These are phyloP conservation scores for Dendroctonus ponderosae DNA, from an alignment of 1,140 invertebrate genomes.

Conservation along the genomic window DNA sequence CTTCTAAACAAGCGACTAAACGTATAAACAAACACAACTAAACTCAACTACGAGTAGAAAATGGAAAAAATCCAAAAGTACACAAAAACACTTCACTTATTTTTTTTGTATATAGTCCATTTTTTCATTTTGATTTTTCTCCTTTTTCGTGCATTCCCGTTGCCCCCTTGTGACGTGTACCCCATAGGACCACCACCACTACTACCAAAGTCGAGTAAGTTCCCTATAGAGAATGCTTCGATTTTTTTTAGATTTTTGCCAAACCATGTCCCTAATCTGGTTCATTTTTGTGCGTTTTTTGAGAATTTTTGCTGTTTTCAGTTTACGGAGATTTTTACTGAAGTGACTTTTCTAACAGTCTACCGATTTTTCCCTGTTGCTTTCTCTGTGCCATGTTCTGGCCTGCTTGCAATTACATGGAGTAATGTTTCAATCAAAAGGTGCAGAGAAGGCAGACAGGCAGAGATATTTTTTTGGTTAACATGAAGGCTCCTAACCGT, in stretches of 20 bases:
- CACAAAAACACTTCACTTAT: background rate
- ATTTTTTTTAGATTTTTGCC: conserved; percentile 22
- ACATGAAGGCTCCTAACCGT: too few species aligned
- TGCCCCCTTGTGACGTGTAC: conserved; percentile 42
- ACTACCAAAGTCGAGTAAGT: conserved; percentile 52
- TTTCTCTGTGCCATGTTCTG: background rate
- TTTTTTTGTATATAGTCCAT: conserved; percentile 34
- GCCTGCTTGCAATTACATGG: too few species aligned
- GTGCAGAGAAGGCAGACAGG: too few species aligned
- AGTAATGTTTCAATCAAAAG: too few species aligned
- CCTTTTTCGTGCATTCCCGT: conserved; percentile 49
- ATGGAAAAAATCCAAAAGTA: too few species aligned
- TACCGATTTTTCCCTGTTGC: background rate
- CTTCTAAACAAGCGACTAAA: too few species aligned
- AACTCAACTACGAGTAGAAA: too few species aligned
- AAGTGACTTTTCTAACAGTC: conserved; percentile 9
- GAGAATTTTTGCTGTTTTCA: conserved; percentile 18
- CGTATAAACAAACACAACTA: too few species aligned
- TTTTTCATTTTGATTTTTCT: conserved; percentile 44
- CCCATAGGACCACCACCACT: conserved; percentile 46
- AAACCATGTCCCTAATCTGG: conserved; percentile 19
- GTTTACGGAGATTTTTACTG: background rate
- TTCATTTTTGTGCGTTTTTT: conserved; percentile 11
- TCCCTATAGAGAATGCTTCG: conserved; percentile 17
- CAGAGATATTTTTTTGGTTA: too few species aligned